A percentile compares a stretch with the other conserved stretches of the same genome.
phyloP scores from a whole-genome alignment of 2,797 vertebrate species.

The Aulostomus chinensis region DNA sequence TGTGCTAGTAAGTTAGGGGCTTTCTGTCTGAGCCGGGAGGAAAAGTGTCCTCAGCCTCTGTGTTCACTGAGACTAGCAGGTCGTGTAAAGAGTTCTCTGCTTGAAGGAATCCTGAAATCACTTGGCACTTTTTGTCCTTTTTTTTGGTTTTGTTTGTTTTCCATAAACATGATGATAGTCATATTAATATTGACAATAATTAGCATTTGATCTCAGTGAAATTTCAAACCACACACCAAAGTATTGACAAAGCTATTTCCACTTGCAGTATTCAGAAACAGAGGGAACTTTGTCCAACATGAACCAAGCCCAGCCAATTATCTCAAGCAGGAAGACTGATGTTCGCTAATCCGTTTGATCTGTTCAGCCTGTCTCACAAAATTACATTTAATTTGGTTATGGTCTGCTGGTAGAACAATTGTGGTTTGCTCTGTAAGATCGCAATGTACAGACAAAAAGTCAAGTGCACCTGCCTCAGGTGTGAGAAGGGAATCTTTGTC shows the following conservation, averaged over 20 bases:
- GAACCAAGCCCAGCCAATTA: conserved; percentile 6
- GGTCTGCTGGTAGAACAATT: conserved; percentile 5
- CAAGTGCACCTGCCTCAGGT: conserved; percentile 53
- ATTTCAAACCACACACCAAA: no score
- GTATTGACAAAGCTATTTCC: background rate
- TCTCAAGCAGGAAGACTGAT: conserved; percentile 13
- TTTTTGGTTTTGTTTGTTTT: no score
- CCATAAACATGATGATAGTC: no score
- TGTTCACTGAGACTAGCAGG: background rate
- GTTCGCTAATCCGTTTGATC: no score
- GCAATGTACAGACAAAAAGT: background rate
- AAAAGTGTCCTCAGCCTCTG: conserved; percentile 3
- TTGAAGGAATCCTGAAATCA: background rate
- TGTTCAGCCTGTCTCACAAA: background rate
- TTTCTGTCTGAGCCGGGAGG: conserved; percentile 43
- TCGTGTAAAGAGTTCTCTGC: background rate
- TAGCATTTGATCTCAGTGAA: no score
- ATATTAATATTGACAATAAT: no score
- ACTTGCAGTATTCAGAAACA: background rate
- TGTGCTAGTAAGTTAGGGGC: conserved; percentile 46
- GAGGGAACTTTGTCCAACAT: background rate
- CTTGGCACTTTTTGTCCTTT: no score
- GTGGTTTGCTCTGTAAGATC: conserved; percentile 1
- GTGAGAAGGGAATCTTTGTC: conserved; percentile 58
- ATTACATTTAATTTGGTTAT: background rate